phyloP scores from a whole-genome alignment of 2,113 vertebrate species.

The Oreochromis niloticus region DNA sequence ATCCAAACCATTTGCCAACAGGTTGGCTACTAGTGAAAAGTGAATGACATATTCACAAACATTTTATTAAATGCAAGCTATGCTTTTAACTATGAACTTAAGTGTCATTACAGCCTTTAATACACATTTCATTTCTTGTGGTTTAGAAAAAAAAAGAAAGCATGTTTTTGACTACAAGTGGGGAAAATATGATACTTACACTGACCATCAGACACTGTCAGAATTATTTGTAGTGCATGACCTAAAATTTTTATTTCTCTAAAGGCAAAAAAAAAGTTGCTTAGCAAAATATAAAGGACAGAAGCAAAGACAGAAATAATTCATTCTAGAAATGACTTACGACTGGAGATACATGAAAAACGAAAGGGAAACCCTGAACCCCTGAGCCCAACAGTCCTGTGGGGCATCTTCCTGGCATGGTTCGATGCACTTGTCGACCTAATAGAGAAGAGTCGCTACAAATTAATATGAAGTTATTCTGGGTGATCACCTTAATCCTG shows the following conservation, averaged over 20 bases:
- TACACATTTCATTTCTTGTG: background rate
- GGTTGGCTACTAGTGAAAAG: background rate
- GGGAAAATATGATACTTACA: background rate
- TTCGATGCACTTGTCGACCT: background rate
- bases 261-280: background rate
- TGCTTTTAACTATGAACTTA: rapidly evolving
- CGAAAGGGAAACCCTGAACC: background rate
- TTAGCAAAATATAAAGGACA: background rate
- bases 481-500: background rate
- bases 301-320: background rate
- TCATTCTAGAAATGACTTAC: background rate
- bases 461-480: background rate
- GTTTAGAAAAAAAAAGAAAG: background rate
- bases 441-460: background rate
- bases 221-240: background rate
- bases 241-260: background rate
- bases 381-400: background rate
- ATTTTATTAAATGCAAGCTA: background rate
- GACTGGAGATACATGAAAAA: background rate
- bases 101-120: background rate
- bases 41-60: background rate
- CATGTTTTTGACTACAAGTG: background rate
- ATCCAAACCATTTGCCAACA: background rate
- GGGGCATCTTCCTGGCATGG: background rate
- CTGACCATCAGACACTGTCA: background rate